Percentiles rank a stretch among this genome's conserved stretches.
phyloP scores from a whole-genome alignment of 2,113 vertebrate genomes.

The Trematocara macrostoma region DNA sequence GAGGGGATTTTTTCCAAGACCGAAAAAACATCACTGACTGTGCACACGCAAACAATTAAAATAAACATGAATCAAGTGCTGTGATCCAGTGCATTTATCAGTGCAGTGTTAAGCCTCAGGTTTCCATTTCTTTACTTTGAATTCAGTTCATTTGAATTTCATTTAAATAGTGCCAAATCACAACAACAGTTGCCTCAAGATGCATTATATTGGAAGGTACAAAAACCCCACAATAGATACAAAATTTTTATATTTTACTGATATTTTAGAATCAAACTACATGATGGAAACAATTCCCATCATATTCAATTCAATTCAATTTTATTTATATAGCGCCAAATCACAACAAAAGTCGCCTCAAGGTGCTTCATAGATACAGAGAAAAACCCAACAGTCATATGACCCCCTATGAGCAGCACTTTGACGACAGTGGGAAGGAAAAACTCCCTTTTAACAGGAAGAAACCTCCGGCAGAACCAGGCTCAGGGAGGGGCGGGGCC shows the following conservation, averaged over 20 bases:
- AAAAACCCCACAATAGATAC: not conserved
- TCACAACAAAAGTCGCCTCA: no score
- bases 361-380: no score
- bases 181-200: not conserved
- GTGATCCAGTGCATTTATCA: not conserved
- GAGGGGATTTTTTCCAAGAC: not conserved
- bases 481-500: no score
- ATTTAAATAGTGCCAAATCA: not conserved
- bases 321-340: no score
- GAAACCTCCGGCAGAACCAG: no score
- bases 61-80: not conserved
- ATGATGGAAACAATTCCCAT: not conserved
- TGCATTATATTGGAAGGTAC: not conserved
- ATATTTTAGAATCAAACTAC: not conserved
- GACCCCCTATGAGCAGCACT: no score
- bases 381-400: no score
- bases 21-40: not conserved
- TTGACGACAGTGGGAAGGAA: no score
- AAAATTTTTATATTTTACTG: not conserved
- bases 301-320: not conserved
- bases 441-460: no score
- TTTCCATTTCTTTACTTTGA: not conserved
- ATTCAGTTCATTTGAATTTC: fast-evolving
- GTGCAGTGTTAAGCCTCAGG: not conserved
- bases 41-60: not conserved